Conservation (phyloP, 2,797 vertebrate genomes). For the Anniella stebbinsi region DNA sequence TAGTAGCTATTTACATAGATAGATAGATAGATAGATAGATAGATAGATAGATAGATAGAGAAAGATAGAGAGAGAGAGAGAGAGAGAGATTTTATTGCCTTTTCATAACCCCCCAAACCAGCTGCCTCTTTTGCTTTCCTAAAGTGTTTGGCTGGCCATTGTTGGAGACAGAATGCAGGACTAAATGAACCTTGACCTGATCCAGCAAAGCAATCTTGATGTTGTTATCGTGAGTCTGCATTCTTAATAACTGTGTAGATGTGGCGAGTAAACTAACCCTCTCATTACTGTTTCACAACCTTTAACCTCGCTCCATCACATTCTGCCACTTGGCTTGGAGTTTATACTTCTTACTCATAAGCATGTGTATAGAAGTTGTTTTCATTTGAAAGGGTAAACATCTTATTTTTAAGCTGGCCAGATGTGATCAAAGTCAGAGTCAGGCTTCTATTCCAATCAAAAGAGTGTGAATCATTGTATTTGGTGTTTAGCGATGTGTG, state of each 20-base stretch:
- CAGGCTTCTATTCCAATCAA: not conserved
- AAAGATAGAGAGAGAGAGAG: too few species aligned
- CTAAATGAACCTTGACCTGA: conserved; percentile 7
- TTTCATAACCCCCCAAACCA: not conserved
- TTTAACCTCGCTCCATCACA: conserved; percentile 38
- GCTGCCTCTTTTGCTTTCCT: not conserved
- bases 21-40: too few species aligned
- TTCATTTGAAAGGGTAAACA: not conserved
- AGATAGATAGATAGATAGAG: too few species aligned
- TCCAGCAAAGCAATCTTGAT: conserved; percentile 28
- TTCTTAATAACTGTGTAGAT: conserved; percentile 5
- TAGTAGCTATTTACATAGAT: too few species aligned
- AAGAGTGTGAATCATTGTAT: not conserved
- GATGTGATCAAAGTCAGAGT: not conserved
- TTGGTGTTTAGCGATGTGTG: not conserved
- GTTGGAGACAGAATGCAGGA: not conserved
- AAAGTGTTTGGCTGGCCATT: too few species aligned
- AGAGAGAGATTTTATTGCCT: not conserved
- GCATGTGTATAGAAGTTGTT: not conserved
- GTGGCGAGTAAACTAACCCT: not conserved
- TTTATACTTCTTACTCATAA: not conserved
- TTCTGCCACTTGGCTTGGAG: not conserved
- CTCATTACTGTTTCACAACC: not conserved
- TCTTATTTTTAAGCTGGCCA: not conserved
- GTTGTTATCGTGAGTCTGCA: not conserved